A percentile compares a stretch with the other conserved stretches of the same genome.
Evolutionary conservation across 2,797 vertebrate genomes (phyloP).

Genomic region (Trachurus trachurus): DNA sequence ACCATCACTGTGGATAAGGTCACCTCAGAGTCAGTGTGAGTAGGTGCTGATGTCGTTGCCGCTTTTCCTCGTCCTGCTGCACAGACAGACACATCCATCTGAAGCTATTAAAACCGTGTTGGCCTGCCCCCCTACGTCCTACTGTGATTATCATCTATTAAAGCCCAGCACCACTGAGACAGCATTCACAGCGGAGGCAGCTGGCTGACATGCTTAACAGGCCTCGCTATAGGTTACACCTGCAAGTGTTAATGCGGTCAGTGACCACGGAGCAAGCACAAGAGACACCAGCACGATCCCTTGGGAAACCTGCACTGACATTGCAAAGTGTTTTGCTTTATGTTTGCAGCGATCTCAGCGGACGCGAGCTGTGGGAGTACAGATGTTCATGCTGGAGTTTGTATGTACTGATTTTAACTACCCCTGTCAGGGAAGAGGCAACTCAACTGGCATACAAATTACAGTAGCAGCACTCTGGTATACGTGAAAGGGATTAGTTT

Average conservation of each 20-base stretch:
- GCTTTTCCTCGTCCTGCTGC: slow-evolving; percentile 52
- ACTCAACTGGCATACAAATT: slow-evolving; percentile 38
- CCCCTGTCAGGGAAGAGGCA: slow-evolving; percentile 34
- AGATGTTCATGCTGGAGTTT: slow-evolving; percentile 52
- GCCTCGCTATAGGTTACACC: slow-evolving; percentile 57
- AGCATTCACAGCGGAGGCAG: slow-evolving; percentile 44
- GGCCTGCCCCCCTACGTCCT: slow-evolving; percentile 57
- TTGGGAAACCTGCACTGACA: slow-evolving; percentile 28
- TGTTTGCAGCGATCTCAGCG: slow-evolving; percentile 40
- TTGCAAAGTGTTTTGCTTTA: slow-evolving; percentile 46
- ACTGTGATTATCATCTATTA: slow-evolving; percentile 79
- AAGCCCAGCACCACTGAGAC: slow-evolving; percentile 58
- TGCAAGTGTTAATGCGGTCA: slow-evolving; percentile 60
- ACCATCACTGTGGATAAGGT: slow-evolving; percentile 76
- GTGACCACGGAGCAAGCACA: slow-evolving; percentile 34
- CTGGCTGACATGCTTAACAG: slow-evolving; percentile 56
- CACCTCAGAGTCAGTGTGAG: slow-evolving; percentile 65
- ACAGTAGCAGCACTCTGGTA: neutral
- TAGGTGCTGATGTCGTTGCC: slow-evolving; percentile 59
- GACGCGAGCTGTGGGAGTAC: slow-evolving; percentile 17
- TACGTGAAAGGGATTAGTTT: slow-evolving; percentile 24
- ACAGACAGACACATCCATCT: slow-evolving; percentile 66
- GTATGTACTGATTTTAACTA: slow-evolving; percentile 52
- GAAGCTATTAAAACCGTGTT: slow-evolving; percentile 70
- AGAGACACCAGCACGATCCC: slow-evolving; percentile 28